Base-by-base conservation (phyloP, 2,888 invertebrate species). In the Lasiommata megera region DNA sequence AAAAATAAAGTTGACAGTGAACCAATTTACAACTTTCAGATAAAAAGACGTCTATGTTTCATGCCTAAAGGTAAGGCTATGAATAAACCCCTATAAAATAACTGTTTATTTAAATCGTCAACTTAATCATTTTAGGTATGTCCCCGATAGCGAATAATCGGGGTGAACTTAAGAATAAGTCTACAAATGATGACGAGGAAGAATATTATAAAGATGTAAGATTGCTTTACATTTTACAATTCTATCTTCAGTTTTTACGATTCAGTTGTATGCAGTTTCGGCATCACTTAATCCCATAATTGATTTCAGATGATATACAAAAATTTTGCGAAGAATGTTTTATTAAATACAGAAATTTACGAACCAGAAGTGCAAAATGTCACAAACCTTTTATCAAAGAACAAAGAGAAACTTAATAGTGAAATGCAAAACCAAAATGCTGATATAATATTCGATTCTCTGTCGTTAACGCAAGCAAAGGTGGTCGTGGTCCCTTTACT, bases 1-100 rank as follows among this genome's bases (percentile, higher is more conserved):
- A 40, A 37, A 3, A 54, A 58, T 62, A 17, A 54, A 37, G 44
- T 54, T 50, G 11, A 54, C 59, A 14, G 67, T 73, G 61, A 69
- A 34, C 56, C 38, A 23, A 18, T 58, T 0, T 69, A 72, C 53
- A 56, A 66, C 72, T 92, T 86, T 68, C 69, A 77, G 60, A 70
- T 93, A 9, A 80, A 74, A 50, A 79, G 79, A 65, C 81, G 93
- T 67, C 76, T 76, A n/a, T 75, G 80, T 28, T 92, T 92, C 74
- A 63, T 93, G 31, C 93, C 93, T 0, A 93, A 93, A 89, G 93
- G 93, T 90, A 72, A 44, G 37, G 8, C 9, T 28, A 14, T 38
- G 17, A 14, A 18, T 28, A 28, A 28, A n/a, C n/a, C n/a, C n/a
- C n/a, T n/a, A n/a, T n/a, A n/a, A 28, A 29, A 48, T 28, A 18